These are phyloP conservation scores for Lineus longissimus DNA, from an alignment of 1,140 invertebrate genomes.

Conservation along the genomic window DNA sequence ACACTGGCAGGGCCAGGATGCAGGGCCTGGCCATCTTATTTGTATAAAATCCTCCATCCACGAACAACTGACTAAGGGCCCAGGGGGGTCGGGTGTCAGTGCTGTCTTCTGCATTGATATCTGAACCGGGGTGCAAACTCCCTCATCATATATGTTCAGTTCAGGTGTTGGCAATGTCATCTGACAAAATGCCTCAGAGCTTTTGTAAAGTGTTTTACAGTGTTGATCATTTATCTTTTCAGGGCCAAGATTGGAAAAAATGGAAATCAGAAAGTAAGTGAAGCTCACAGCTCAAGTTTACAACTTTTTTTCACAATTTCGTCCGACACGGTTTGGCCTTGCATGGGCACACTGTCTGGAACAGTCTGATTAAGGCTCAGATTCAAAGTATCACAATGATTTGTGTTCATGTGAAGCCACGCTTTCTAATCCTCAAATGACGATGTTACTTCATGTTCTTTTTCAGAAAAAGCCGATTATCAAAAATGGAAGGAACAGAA, in stretches of 20 bases:
- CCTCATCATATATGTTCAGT: no score
- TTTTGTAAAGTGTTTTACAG: no score
- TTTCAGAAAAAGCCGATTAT: conserved; percentile 29
- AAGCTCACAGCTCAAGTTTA: not conserved
- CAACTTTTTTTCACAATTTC: not conserved
- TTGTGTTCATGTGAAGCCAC: not conserved
- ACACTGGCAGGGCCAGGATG: not conserved
- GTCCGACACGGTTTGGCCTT: not conserved
- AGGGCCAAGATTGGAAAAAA: conserved; percentile 1
- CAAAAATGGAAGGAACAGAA: conserved; percentile 43
- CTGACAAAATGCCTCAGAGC: no score
- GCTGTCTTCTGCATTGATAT: no score
- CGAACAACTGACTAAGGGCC: no score
- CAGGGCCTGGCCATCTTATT: no score
- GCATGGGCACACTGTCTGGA: not conserved
- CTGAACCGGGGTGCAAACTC: no score
- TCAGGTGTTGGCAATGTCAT: no score
- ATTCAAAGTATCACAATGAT: not conserved
- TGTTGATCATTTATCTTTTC: no score
- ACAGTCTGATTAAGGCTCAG: not conserved
- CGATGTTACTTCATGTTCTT: no score
- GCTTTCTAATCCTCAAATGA: not conserved
- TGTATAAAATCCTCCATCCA: no score
- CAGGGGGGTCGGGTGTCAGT: no score
- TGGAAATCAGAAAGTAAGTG: not conserved